Percentiles rank a stretch among this genome's conserved stretches.
phyloP scores from a whole-genome alignment of 2,113 vertebrate species.

The Dendrocopos noguchii region DNA sequence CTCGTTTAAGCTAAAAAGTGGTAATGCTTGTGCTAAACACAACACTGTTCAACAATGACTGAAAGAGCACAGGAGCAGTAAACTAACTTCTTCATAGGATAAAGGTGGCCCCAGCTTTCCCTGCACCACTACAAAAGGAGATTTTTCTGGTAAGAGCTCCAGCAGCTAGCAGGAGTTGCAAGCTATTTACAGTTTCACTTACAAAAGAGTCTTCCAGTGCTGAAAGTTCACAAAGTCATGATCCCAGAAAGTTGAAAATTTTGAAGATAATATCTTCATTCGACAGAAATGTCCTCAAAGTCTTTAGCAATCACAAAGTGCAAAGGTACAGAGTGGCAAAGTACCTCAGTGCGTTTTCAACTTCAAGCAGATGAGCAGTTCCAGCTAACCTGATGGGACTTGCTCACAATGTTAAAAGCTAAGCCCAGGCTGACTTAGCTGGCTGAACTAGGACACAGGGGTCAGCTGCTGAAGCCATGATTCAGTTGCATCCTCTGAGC shows the following conservation, averaged over 20 bases:
- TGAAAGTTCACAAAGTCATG: not conserved
- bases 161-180: not conserved
- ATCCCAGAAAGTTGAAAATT: not conserved
- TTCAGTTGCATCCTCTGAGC: rapidly evolving
- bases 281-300: not conserved
- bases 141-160: not conserved
- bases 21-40: not conserved
- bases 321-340: not conserved
- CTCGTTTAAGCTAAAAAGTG: not conserved
- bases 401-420: not conserved
- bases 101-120: not conserved
- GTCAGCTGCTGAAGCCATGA: rapidly evolving
- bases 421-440: not conserved
- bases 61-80: not conserved
- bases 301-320: not conserved
- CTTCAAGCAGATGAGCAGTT: not conserved
- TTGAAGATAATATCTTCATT: not conserved
- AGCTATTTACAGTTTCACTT: not conserved
- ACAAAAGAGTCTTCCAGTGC: not conserved
- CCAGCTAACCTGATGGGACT: not conserved
- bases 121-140: not conserved
- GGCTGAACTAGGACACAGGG: not conserved
- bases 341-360: not conserved
- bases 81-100: not conserved
- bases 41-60: not conserved